These are phyloP conservation scores for Mallateleia sp. DNA, from an alignment of 2,888 invertebrate species.

Conservation along the genomic window DNA sequence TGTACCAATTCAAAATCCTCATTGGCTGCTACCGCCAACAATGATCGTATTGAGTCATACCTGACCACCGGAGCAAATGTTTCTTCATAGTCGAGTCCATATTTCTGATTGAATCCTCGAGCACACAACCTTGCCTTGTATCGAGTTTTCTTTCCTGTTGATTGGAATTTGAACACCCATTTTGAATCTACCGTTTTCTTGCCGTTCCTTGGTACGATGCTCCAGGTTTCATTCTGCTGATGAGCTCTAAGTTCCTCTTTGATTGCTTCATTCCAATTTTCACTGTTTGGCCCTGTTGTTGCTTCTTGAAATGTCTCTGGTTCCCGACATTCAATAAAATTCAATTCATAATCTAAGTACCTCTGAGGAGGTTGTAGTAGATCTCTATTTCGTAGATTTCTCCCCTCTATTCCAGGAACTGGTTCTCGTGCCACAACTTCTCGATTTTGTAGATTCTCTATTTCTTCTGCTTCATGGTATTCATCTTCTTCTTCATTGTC, in stretches of 20 bases:
- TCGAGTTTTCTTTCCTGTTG: not conserved
- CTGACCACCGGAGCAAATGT: constrained; percentile 83
- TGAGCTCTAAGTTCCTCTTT: constrained; percentile 32
- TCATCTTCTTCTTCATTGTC: too few relatives aligned
- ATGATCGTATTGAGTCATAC: constrained; percentile 78
- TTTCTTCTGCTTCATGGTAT: too few relatives aligned
- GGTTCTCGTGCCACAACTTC: too few relatives aligned
- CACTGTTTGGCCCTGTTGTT: not conserved
- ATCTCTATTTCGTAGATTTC: too few relatives aligned
- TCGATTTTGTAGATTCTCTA: too few relatives aligned
- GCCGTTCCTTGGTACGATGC: constrained; percentile 34
- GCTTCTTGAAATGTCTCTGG: constrained; percentile 25
- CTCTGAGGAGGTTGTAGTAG: too few relatives aligned
- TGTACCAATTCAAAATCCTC: constrained; percentile 70
- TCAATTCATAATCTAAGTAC: not conserved
- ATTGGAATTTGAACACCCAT: constrained; percentile 36
- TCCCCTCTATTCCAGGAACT: too few relatives aligned
- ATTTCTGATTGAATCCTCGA: too few relatives aligned
- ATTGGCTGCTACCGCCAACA: constrained; percentile 78
- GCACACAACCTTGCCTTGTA: constrained; percentile 22
- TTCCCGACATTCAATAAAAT: constrained; percentile 3
- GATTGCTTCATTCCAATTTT: constrained; percentile 28
- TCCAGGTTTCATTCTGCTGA: constrained; percentile 48
- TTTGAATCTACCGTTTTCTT: constrained; percentile 28
- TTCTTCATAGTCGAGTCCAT: constrained; percentile 45